Conservation (phyloP, 2,888 invertebrate genomes). For the Chelonus formosanus region DNA sequence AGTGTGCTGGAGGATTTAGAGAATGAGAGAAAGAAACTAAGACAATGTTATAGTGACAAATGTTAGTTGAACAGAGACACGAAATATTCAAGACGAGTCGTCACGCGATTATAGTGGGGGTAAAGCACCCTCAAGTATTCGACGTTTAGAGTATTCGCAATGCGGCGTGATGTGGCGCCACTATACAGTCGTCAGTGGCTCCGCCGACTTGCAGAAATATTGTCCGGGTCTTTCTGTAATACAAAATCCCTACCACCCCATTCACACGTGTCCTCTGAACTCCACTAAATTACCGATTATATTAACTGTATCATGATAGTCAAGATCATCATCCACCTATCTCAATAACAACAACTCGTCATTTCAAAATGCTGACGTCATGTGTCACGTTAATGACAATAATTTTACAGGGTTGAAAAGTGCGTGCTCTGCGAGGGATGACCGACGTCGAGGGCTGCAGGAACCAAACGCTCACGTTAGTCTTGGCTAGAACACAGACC, state of each 20-base stretch:
- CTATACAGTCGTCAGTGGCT: slow-evolving; percentile 53
- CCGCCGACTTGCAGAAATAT: slow-evolving; percentile 33
- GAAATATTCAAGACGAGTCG: slow-evolving; percentile 2
- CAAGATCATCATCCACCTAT: too few species aligned
- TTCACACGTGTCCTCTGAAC: too few species aligned
- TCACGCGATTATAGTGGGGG: slow-evolving; percentile 40
- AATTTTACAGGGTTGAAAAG: slow-evolving; percentile 55
- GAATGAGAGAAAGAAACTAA: slow-evolving; percentile 39
- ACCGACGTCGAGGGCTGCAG: slow-evolving; percentile 44
- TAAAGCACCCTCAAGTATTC: slow-evolving; percentile 55
- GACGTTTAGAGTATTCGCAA: slow-evolving; percentile 41
- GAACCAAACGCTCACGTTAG: slow-evolving; percentile 53
- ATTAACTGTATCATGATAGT: too few species aligned
- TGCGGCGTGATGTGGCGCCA: slow-evolving; percentile 59
- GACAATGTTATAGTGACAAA: slow-evolving; percentile 47
- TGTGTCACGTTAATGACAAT: slow-evolving; percentile 44
- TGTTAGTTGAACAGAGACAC: slow-evolving; percentile 34
- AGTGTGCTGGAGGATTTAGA: slow-evolving; percentile 30
- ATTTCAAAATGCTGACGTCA: too few species aligned
- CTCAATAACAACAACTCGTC: too few species aligned
- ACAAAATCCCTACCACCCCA: slow-evolving; percentile 9
- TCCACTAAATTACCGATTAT: too few species aligned
- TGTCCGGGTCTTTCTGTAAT: slow-evolving; percentile 25
- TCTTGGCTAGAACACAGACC: slow-evolving; percentile 65
- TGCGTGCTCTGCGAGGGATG: slow-evolving; percentile 62